A percentile compares a stretch with the other conserved stretches of the same genome.
Conservation (phyloP, 1,140 invertebrate genomes). For the Asbolus verrucosus region DNA sequence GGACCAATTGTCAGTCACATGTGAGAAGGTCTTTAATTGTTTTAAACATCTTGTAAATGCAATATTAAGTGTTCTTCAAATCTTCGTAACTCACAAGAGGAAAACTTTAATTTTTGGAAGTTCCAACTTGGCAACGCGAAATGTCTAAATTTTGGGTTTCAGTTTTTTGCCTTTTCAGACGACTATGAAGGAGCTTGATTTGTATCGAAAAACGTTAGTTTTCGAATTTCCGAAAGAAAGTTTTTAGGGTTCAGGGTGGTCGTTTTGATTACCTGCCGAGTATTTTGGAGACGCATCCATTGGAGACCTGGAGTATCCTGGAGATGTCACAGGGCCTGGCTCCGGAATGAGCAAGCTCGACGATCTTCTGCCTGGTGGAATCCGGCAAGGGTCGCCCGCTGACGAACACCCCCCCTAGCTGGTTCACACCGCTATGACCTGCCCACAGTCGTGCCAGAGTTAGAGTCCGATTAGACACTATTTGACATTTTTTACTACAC, state of each 20-base stretch:
- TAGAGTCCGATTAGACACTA: conserved; percentile 28
- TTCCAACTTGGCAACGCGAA: no score
- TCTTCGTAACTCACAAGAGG: no score
- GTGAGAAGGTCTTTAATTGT: no score
- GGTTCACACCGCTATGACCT: conserved; percentile 97
- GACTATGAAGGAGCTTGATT: no score
- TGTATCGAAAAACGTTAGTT: no score
- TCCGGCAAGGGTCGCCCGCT: conserved; percentile 97
- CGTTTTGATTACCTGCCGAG: conserved; percentile 81
- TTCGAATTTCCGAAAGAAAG: no score
- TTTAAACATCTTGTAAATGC: no score
- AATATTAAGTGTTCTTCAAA: no score
- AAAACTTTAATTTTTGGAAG: no score
- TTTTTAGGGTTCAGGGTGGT: not conserved
- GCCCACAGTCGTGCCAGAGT: conserved; percentile 67
- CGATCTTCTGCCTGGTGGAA: conserved; percentile 96
- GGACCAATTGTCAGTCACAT: no score
- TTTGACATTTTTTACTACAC: conserved; percentile 33
- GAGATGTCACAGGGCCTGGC: conserved; percentile 98
- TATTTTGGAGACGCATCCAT: conserved; percentile 96
- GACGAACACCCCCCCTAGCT: conserved; percentile 98
- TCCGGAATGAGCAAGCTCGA: conserved; percentile 96
- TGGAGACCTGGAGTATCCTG: conserved; percentile 95
- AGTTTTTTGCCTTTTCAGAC: no score
- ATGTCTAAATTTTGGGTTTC: no score